Evolutionary conservation across 2,113 vertebrate genomes (phyloP), one percentile per base, ranked within the genome.

Genomic region (Diphyllodes magnificus): DNA sequence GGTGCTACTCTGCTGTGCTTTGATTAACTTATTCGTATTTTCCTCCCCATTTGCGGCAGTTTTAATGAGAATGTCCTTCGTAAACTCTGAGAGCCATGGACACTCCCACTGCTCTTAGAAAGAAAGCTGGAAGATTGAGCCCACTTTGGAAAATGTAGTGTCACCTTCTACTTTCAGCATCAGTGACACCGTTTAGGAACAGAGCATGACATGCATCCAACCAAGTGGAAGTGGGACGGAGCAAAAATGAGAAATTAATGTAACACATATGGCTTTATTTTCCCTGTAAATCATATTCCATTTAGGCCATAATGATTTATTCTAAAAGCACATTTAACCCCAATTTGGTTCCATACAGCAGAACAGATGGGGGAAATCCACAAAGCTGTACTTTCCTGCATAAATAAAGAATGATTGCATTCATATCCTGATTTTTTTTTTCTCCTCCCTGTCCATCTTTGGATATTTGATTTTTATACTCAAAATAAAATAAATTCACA

Each of bases 361-460:
- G 86, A 97, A 89, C 95, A 98, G 96, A 96, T 95, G 94, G 91
- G 44, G 89, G 47, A 95, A 94, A 94, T 94, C 87, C 96, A 96
- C 71, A 80, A 88, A 94, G 65, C 77, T 95, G 25, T 71, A 82
- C 68, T 96, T 80, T 69, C 45, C 80, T 79, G 35, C 65, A 80
- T 80, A 93, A 95, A 64, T 84, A 92, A 84, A 84, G 68, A 95
- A 82, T 60, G 51, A 90, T 72, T 84, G 65, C 53, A 27, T 93
- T 94, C 60, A 72, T 93, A 86, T 50, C 56, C 30, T 59, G 30
- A 25, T 22, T 11, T 33, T 40, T 76, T 76, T 49, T 63, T 39
- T 77, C 16, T 44, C 5, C 7, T 35, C n/a, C 39, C 16, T 3
- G 0, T 56, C n/a, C 24, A 61, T 61, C 59, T 59, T 77, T 33